A percentile compares a stretch with the other conserved stretches of the same genome.
phyloP scores from a whole-genome alignment of 2,797 vertebrate genomes.

The Cuculus canorus region DNA sequence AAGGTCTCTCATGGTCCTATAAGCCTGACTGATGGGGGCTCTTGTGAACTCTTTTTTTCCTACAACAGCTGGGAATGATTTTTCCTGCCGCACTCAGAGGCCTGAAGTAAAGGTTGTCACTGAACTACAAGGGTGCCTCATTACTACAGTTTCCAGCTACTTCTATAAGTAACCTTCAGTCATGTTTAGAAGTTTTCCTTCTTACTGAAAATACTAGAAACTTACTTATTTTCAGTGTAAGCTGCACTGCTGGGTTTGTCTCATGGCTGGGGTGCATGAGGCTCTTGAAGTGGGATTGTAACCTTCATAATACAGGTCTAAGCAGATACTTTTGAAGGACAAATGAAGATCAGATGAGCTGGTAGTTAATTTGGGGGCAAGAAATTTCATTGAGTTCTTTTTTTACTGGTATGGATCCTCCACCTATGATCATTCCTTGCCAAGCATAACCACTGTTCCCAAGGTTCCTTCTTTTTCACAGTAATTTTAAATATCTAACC shows the following conservation, averaged over 20 bases:
- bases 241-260: neutral
- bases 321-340: neutral
- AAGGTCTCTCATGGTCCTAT: neutral
- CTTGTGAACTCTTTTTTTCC: neutral
- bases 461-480: neutral
- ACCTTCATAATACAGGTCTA: neutral
- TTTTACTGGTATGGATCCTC: neutral
- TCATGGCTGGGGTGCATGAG: neutral
- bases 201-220: neutral
- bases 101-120: neutral
- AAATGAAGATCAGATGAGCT: neutral
- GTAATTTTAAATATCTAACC: neutral
- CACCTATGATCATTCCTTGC: neutral
- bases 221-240: neutral
- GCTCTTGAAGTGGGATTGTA: neutral
- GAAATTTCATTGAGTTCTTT: neutral
- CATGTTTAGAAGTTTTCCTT: neutral
- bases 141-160: neutral
- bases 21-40: fast-evolving
- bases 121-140: neutral
- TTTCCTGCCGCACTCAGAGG: neutral
- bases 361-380: neutral
- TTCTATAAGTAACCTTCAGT: neutral
- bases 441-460: neutral
- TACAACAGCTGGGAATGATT: neutral